Evolutionary conservation across 2,797 vertebrate genomes (phyloP), one percentile per base, ranked within the genome.

Genomic region (Naso thynnoides): DNA sequence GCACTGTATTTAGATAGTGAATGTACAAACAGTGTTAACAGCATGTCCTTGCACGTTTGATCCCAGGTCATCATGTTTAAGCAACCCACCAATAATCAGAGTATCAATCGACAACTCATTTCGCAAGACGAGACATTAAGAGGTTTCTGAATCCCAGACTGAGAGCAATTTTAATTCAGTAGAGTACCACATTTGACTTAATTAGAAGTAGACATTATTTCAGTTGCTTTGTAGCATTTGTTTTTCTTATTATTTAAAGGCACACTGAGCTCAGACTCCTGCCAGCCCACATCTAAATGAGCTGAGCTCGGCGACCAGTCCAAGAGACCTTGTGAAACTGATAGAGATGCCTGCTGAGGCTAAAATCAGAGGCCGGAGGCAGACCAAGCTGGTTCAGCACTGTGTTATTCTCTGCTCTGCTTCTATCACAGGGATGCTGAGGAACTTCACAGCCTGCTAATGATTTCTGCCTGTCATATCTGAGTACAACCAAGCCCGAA

Each of bases 301-400:
- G 21, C 70, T 29, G 18, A 38, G 52, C 36, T 18, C 31, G 63
- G 54, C 57, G 54, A 42, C 53, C 15, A 3, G 58, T 73, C 66
- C 65, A 39, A 0, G 47, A 70, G 70, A 49, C 50, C 56, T 81
- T 9, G 1, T 78, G 60, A 78, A 78, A 70, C 38, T 5, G 62
- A 49, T 39, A 65, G 57, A 50, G 66, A 58, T 63, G 21, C 52
- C 56, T 39, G 61, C 47, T 6, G 74, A 64, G 38, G 63, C 31
- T 24, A 38, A 76, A 82, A 78, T 73, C 23, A 38, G 78, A 82
- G 56, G 48, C 53, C 10, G 11, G 66, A 82, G 23, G 26, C 4
- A 0, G 60, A 73, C 49, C n/a, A 14, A 67, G 79, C 79, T 76
- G 61, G 26, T 61, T 87, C 79, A 85, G 82, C 82, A 81, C 61